A percentile compares a stretch with the other conserved stretches of the same genome.
phyloP scores from a whole-genome alignment of 2,888 invertebrate species.

The Macropis europaea region DNA sequence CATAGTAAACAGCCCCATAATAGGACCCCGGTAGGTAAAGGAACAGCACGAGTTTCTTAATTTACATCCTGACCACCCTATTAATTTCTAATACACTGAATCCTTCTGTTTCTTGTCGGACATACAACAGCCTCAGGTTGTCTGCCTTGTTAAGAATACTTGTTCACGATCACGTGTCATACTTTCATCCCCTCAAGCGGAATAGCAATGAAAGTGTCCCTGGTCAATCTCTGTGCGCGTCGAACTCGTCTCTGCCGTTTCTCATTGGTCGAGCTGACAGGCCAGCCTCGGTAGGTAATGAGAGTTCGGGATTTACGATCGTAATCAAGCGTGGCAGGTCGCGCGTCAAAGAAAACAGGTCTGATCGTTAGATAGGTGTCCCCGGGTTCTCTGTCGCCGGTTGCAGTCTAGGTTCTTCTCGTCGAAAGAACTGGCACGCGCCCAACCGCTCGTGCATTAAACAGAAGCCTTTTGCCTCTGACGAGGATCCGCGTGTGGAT shows the following conservation, averaged over 20 bases:
- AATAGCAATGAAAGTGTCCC: too few species aligned
- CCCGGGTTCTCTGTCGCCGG: conserved; percentile 9
- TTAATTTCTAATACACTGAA: too few species aligned
- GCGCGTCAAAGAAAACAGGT: conserved; percentile 54
- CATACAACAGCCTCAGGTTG: too few species aligned
- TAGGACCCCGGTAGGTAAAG: too few species aligned
- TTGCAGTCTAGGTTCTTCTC: conserved; percentile 4
- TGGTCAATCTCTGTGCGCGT: conserved; percentile 4
- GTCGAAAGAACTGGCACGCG: conserved; percentile 58
- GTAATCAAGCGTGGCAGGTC: conserved; percentile 53
- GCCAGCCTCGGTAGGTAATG: conserved; percentile 11
- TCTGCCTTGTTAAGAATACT: too few species aligned
- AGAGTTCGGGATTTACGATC: conserved; percentile 52
- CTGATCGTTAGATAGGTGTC: conserved; percentile 39
- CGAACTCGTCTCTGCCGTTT: background rate
- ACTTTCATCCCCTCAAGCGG: too few species aligned
- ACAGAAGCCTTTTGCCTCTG: conserved; percentile 43
- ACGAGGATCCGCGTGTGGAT: background rate
- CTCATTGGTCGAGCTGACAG: background rate
- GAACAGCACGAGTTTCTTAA: too few species aligned
- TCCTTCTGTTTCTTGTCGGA: too few species aligned
- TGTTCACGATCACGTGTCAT: too few species aligned
- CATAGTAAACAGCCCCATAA: too few species aligned
- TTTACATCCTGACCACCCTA: too few species aligned
- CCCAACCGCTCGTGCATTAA: conserved; percentile 54